Conservation (phyloP, 2,113 vertebrate species). For the Seriola dumerili region DNA sequence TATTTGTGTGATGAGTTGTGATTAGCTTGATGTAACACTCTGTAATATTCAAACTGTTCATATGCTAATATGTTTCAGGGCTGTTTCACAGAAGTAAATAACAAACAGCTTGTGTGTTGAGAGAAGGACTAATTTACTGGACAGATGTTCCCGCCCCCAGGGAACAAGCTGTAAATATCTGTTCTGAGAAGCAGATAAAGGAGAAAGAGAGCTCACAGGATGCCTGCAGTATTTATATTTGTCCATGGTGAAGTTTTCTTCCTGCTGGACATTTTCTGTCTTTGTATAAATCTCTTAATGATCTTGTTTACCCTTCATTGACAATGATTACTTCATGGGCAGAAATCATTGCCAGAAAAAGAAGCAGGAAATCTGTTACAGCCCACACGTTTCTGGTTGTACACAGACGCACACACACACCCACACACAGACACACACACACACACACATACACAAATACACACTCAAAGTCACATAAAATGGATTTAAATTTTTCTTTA, state of each 20-base stretch:
- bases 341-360: conserved; percentile 21
- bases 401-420: conserved; percentile 9
- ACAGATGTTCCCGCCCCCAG: conserved; percentile 25
- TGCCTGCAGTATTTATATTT: conserved; percentile 14
- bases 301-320: conserved; percentile 48
- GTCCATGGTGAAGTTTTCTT: conserved; percentile 4
- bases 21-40: conserved; percentile 31
- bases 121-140: background rate
- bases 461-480: conserved; percentile 45
- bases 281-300: conserved; percentile 48
- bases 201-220: conserved; percentile 6
- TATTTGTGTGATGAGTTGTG: background rate
- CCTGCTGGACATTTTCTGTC: background rate
- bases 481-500: conserved; percentile 67
- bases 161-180: conserved; percentile 27
- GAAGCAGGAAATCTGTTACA: conserved; percentile 42
- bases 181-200: background rate
- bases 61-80: background rate
- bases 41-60: conserved; percentile 14
- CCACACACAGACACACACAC: conserved; percentile 16
- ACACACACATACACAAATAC: conserved; percentile 8
- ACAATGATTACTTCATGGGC: conserved; percentile 45
- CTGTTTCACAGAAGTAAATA: background rate
- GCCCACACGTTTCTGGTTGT: background rate
- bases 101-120: background rate